Conservation (phyloP, 2,797 vertebrate genomes). For the Sardinella longiceps region DNA sequence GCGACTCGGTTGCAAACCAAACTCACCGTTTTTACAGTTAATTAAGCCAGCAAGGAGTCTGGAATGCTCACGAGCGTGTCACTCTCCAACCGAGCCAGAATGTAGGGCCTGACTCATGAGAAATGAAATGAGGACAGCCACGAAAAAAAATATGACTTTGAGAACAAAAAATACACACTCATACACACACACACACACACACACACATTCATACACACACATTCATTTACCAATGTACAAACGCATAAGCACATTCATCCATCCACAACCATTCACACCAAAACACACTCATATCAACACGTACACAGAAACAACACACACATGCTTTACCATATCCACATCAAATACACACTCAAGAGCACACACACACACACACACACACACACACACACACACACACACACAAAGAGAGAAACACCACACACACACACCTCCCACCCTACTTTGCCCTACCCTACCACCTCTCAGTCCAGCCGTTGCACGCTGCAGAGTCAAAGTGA, state of each 20-base stretch:
- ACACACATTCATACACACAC: not conserved
- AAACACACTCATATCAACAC: not conserved
- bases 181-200: not conserved
- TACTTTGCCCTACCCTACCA: conserved; percentile 22
- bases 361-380: not conserved
- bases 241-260: not conserved
- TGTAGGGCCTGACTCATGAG: conserved; percentile 49
- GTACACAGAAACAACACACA: not conserved
- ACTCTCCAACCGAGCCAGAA: conserved; percentile 45
- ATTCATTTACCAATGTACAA: not conserved
- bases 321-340: not conserved
- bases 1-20: conserved; percentile 26
- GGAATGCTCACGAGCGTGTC: conserved; percentile 21
- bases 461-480: conserved; percentile 30
- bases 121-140: conserved; percentile 53
- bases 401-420: not conserved
- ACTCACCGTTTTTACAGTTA: conserved; percentile 36
- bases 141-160: conserved; percentile 42
- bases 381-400: not conserved
- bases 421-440: not conserved
- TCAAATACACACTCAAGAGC: not conserved
- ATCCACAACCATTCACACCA: not conserved
- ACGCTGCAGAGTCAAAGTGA: conserved; percentile 30
- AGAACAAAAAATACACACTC: not conserved
- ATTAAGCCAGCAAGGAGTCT: conserved; percentile 46